Evolutionary conservation across 2,113 vertebrate genomes (phyloP), one percentile per base, ranked within the genome.

Genomic region (Apteryx mantelli): DNA sequence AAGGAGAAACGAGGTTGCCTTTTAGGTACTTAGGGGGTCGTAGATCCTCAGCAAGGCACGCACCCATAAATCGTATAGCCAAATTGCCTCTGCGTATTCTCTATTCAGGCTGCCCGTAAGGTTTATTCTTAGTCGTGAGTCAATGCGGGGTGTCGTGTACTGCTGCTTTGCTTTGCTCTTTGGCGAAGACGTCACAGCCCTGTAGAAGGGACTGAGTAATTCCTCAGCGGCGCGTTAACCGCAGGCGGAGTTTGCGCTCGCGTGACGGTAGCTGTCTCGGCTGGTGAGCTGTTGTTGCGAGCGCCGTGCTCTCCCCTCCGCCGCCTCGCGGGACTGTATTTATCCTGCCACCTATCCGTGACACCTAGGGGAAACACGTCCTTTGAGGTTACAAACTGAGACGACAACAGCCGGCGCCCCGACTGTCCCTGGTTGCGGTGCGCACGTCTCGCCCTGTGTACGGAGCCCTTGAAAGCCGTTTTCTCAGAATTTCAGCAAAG

Each of bases 281-380:
- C 68, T 79, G 5, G 1, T 34, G 91, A 63, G 44, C 68, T 1
- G 10, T 44, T 25, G 14, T 5, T 40, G 21, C 5, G 77, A 63
- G 6, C 8, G n/a, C 78, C 74, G 58, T 24, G 36, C 84, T 58
- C 75, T 58, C 55, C 56, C 21, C 79, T 73, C 40, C 4, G 0
- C 28, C 19, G 2, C 26, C 44, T 38, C 60, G 22, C 50, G 2
- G 13, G 20, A 11, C 68, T 44, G 1, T 28, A 4, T 93, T 94
- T 58, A 7, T 42, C 12, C 81, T 69, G 65, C 44, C 25, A n/a
- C 28, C 40, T 26, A 63, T 76, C 91, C 18, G 38, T 81, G 87
- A 50, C 63, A 48, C 30, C 0, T 0, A 28, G 68, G 14, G 9
- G 68, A 42, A 42, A 9, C 0, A 1, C 42, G 84, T 80, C 15